Evolutionary conservation across 2,113 vertebrate genomes (phyloP), one percentile per base, ranked within the genome.

Genomic region (Myotis davidii): DNA sequence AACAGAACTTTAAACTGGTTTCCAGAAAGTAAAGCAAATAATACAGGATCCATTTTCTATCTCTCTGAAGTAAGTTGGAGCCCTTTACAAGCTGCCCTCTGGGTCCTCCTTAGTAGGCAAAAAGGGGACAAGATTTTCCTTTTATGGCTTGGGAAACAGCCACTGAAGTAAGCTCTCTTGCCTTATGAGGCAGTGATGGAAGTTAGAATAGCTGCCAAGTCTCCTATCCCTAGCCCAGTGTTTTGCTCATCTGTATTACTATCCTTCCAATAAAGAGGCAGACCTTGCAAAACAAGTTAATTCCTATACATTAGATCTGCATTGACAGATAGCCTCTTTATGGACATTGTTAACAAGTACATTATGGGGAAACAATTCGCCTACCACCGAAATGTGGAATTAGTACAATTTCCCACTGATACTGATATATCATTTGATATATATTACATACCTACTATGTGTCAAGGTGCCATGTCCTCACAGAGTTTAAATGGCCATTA

Each of bases 121-220:
- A 73, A 95, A 50, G 39, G n/a, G 56, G 29, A 21, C 39, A 85
- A 52, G 21, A 18, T 64, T 96, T 95, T 92, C 88, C 90, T 91
- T 94, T 93, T 42, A 72, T 65, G 85, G 45, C 69, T 93, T 95
- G 89, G 96, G 92, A 97, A 97, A 91, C 72, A 96, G 37, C 20
- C 81, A 84, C 29, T 56, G 72, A 23, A 18, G 25, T 34, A 56
- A 79, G 42, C 42, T 73, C 39, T 74, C 74, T 84, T 61, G 85
- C 96, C 91, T 70, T 10, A 42, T 74, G 78, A 87, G 76, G 42
- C 56, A 64, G 69, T 11, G 50, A 94, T 89, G 93, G 95, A 91
- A 89, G 76, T 52, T 29, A 76, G 74, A 73, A n/a, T 1, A 45
- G 50, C 32, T 90, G 76, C 67, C 94, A 95, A 56, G 72, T 42